phyloP scores from a whole-genome alignment of 2,888 invertebrate genomes.

The Cephus pygmeus region DNA sequence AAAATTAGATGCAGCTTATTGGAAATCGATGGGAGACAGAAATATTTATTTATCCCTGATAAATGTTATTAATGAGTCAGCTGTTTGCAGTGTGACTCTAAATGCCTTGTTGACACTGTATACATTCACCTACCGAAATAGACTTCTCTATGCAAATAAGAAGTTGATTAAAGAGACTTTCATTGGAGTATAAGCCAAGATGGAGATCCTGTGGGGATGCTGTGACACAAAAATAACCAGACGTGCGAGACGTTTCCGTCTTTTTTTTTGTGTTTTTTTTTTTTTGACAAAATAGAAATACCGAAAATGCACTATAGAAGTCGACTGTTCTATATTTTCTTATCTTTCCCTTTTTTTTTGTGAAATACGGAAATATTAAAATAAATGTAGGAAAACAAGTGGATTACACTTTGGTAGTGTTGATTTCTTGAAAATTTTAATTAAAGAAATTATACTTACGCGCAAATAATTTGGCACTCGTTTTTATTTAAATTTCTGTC shows the following conservation, averaged over 20 bases:
- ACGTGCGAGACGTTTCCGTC: background rate
- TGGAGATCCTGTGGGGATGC: background rate
- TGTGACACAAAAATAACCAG: background rate
- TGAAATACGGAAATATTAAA: background rate
- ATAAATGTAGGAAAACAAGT: background rate
- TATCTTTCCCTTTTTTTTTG: background rate
- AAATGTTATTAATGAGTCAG: constrained; percentile 15
- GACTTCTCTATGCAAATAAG: constrained; percentile 10
- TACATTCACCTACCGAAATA: constrained; percentile 1
- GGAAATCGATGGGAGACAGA: background rate
- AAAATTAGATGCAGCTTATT: too few relatives aligned
- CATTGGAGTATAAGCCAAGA: background rate
- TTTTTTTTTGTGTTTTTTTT: too few relatives aligned
- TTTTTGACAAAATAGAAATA: background rate
- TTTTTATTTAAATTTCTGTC: background rate
- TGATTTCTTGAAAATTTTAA: background rate
- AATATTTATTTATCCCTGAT: constrained; percentile 13
- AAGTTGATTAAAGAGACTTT: constrained; percentile 14
- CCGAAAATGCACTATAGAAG: background rate
- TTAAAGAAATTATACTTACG: background rate
- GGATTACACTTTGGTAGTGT: background rate
- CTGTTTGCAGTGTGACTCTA: background rate
- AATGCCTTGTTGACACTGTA: background rate
- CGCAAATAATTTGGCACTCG: background rate
- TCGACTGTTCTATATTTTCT: background rate